Evolutionary conservation across 2,113 vertebrate species (phyloP).

Genomic region (Tragelaphus scriptus): DNA sequence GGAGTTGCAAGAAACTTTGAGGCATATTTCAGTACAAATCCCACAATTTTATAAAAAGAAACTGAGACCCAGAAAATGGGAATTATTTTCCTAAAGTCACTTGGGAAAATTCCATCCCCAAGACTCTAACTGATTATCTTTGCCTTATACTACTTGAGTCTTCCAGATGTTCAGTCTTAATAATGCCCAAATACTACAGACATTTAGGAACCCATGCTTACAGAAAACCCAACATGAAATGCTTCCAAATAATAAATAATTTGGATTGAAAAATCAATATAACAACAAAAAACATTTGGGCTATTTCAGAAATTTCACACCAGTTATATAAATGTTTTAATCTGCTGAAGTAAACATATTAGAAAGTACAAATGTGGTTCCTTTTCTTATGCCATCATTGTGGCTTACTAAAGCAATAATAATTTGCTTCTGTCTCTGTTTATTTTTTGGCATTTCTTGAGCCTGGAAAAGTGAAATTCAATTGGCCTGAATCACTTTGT

Average conservation of each 20-base stretch:
- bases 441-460: conserved; percentile 37
- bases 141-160: neutral
- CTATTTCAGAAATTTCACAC: conserved; percentile 18
- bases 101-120: neutral
- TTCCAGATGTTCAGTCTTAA: conserved; percentile 20
- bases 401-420: conserved; percentile 10
- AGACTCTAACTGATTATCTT: neutral
- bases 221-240: neutral
- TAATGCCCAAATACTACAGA: neutral
- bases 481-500: neutral
- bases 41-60: neutral
- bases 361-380: neutral
- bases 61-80: neutral
- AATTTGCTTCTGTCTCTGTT: neutral
- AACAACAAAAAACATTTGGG: neutral
- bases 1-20: neutral
- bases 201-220: conserved; percentile 20
- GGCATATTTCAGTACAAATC: neutral
- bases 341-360: conserved; percentile 11
- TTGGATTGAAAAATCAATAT: conserved; percentile 20
- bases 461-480: conserved; percentile 33
- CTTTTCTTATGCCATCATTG: neutral
- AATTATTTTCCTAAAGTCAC: neutral
- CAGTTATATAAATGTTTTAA: conserved; percentile 24
- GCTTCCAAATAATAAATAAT: conserved; percentile 7